Evolutionary conservation across 2,888 invertebrate genomes (phyloP).

Genomic region (Aradus depressus): DNA sequence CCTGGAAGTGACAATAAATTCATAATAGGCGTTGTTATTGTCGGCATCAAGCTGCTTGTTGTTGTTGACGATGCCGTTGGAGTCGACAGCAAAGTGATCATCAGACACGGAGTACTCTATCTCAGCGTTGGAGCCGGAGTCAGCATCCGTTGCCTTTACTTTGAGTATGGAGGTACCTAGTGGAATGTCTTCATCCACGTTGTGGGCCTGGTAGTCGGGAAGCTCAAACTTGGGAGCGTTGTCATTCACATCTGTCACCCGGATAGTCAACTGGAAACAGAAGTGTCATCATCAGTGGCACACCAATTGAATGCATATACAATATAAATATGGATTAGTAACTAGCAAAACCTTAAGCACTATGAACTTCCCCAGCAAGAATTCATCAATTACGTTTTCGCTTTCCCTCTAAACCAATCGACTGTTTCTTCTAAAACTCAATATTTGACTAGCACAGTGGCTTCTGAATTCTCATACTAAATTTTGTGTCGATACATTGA

Average conservation of each 20-base stretch:
- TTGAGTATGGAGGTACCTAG: constrained; percentile 85
- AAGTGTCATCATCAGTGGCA: no score
- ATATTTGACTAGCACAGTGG: no score
- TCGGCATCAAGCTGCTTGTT: constrained; percentile 84
- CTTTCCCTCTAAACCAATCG: no score
- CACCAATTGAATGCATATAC: no score
- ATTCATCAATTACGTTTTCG: no score
- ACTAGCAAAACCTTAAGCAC: no score
- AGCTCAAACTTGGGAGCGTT: constrained; percentile 93
- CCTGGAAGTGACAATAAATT: constrained; percentile 85
- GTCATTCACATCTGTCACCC: constrained; percentile 94
- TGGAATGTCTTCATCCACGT: constrained; percentile 88
- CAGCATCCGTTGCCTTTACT: constrained; percentile 91
- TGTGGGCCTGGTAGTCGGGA: constrained; percentile 93
- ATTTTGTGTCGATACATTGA: no score
- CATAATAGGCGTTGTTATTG: constrained; percentile 92
- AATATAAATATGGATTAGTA: no score
- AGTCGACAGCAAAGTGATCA: constrained; percentile 89
- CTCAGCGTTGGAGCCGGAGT: constrained; percentile 89
- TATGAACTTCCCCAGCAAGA: no score
- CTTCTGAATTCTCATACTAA: no score
- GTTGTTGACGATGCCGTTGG: constrained; percentile 83
- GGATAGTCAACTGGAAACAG: constrained; percentile 66
- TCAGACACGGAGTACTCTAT: constrained; percentile 86
- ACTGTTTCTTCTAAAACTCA: no score